Base-by-base conservation (phyloP, 2,888 invertebrate genomes). In the Salpingus planirostris region DNA sequence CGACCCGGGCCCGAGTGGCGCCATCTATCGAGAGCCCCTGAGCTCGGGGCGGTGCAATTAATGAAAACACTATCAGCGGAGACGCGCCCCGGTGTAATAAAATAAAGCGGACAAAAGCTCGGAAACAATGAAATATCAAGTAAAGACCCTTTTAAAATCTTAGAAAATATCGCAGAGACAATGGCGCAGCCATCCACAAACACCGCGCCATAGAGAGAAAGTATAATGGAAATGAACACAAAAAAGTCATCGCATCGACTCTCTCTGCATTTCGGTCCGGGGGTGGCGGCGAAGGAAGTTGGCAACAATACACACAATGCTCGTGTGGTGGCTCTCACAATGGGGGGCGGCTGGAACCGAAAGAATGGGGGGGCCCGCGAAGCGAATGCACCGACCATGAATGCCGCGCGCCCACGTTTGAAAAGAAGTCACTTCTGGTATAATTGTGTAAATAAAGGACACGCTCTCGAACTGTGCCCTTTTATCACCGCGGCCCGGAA, bases 371-470 rank as follows among this genome's bases (percentile, higher is more conserved):
- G 18, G n/a, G n/a, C n/a, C n/a, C n/a, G n/a, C n/a, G n/a, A n/a
- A n/a, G 4, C 54, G 54, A 57, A 57, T 57, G 57, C 57, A 57
- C 51, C 52, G 55, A 52, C 56, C 57, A 52, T 57, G 55, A 57
- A 57, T 54, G 51, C 52, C 50, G 51, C 5, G n/a, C n/a, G n/a
- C n/a, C n/a, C n/a, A n/a, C n/a, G n/a, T n/a, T 46, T 55, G 53
- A 59, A 57, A 58, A 58, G 57, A 57, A 57, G 55, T 57, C 55
- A 57, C 55, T 57, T 55, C 56, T 57, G n/a, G 54, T 56, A 56
- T 59, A 57, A 59, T 59, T 59, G 58, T 56, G 56, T 59, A 59
- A 57, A 59, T 59, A 59, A 57, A 59, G 54, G 55, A 55, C 54
- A 53, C 49, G 53, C 55, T 52, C 53, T 56, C 48, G 46, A 49